Conservation (phyloP, 2,888 invertebrate species). For the Mycalesis mineus region DNA sequence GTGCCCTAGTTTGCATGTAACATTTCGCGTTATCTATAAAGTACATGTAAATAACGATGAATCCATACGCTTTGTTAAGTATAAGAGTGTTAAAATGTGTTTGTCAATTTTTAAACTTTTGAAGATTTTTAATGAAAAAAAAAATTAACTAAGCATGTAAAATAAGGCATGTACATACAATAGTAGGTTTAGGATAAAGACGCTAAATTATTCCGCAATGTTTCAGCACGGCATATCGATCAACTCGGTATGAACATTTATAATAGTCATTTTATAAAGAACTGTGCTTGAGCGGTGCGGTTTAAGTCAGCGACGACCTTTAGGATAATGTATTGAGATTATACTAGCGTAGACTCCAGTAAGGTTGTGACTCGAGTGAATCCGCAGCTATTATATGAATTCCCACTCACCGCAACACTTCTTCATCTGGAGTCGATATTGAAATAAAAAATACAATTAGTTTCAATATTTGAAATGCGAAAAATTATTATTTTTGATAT, state of each 20-base stretch:
- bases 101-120: constrained; percentile 73
- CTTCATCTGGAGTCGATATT: constrained; percentile 17
- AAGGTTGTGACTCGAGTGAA: constrained; percentile 22
- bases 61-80: constrained; percentile 77
- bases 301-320: constrained; percentile 18
- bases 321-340: constrained; percentile 58
- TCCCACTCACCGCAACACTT: constrained; percentile 16
- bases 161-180: constrained; percentile 60
- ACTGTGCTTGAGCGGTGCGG: neutral
- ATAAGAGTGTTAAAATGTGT: constrained; percentile 74
- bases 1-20: constrained; percentile 70
- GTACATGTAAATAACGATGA: constrained; percentile 71
- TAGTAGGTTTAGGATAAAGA: constrained; percentile 35
- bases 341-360: constrained; percentile 30
- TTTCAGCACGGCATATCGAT: neutral
- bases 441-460: neutral
- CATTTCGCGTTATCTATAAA: constrained; percentile 54
- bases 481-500: no score
- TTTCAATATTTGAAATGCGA: neutral
- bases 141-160: constrained; percentile 35
- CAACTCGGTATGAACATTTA: neutral
- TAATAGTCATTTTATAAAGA: no score
- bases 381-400: constrained; percentile 19
- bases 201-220: neutral
- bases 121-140: constrained; percentile 50